Percentiles rank a stretch among this genome's conserved stretches.
phyloP scores from a whole-genome alignment of 2,797 vertebrate species.

The Masticophis lateralis region DNA sequence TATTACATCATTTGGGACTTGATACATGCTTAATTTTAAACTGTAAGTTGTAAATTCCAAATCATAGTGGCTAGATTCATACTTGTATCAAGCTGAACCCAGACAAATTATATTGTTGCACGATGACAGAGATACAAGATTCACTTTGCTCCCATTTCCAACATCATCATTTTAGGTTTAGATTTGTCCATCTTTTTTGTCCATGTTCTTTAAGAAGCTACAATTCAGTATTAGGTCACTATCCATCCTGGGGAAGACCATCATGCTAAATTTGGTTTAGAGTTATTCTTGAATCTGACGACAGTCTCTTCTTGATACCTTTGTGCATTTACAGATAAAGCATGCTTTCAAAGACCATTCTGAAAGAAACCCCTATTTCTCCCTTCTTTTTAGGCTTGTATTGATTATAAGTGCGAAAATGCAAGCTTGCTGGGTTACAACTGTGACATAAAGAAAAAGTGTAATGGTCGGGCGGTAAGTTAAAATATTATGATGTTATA shows the following conservation, averaged over 20 bases:
- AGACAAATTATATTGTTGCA: neutral
- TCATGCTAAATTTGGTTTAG: neutral
- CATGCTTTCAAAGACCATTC: neutral
- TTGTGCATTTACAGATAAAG: constrained; percentile 1
- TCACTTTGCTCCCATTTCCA: neutral
- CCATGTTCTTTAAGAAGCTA: neutral
- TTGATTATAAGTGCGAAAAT: constrained; percentile 78
- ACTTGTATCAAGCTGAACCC: neutral
- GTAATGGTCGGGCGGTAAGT: constrained; percentile 79
- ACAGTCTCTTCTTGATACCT: neutral
- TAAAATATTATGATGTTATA: neutral
- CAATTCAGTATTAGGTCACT: neutral
- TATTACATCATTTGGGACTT: neutral
- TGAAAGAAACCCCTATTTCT: constrained; percentile 30
- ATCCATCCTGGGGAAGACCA: neutral
- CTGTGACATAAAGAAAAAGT: constrained; percentile 76
- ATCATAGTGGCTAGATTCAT: neutral
- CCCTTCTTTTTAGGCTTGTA: constrained; percentile 75
- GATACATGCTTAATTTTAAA: neutral
- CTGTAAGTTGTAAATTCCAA: neutral
- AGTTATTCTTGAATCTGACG: neutral
- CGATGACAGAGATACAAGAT: neutral
- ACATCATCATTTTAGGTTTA: neutral
- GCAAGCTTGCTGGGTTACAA: constrained; percentile 71
- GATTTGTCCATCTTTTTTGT: neutral